A percentile compares a stretch with the other conserved stretches of the same genome.
Conservation (phyloP, 2,797 vertebrate genomes). For the Thunnus albacares region DNA sequence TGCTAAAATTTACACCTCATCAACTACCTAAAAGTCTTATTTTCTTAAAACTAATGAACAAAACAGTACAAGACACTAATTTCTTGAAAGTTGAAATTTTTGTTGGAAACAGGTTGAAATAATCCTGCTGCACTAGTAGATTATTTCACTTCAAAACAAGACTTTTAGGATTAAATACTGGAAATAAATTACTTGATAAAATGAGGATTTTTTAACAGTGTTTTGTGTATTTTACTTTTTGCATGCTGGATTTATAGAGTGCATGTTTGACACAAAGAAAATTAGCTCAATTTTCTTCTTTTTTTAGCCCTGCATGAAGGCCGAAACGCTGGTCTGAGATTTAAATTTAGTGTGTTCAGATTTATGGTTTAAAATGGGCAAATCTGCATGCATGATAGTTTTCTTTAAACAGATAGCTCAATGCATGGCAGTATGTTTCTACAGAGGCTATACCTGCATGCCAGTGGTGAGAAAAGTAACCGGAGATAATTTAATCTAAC, state of each 20-base stretch:
- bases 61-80: background rate
- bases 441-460: conserved; percentile 59
- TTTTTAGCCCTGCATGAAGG: conserved; percentile 39
- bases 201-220: conserved; percentile 26
- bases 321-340: background rate
- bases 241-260: conserved; percentile 49
- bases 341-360: background rate
- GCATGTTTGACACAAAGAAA: conserved; percentile 32
- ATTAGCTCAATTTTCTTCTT: background rate
- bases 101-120: background rate
- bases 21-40: background rate
- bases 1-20: too few species aligned
- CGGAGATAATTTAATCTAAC: conserved; percentile 32
- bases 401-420: background rate
- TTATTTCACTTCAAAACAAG: background rate
- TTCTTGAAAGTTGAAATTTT: background rate
- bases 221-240: background rate
- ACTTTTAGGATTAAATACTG: background rate
- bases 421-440: conserved; percentile 27
- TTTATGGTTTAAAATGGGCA: background rate
- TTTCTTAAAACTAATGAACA: too few species aligned
- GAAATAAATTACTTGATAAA: conserved; percentile 1
- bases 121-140: background rate
- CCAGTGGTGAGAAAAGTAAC: conserved; percentile 54
- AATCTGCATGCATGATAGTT: conserved; percentile 25